Evolutionary conservation across 92 coral and sea anemone species (phyloP), one percentile per base, ranked within the genome.

Genomic region (Phymanthus crucifer): DNA sequence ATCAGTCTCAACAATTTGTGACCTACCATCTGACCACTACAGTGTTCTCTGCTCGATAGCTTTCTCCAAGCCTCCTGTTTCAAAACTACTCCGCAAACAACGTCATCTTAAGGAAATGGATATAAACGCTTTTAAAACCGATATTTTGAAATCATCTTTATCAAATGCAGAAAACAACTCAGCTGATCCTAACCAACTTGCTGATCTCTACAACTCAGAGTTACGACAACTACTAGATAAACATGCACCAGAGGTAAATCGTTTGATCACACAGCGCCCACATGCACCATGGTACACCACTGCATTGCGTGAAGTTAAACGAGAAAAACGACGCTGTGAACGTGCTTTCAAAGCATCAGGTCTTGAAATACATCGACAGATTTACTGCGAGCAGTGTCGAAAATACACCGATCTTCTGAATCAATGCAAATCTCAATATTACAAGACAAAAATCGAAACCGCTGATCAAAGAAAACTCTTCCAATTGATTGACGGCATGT

Each of bases 251-350:
- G 70, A 70, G 73, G 65, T 66, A 67, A 40, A 43, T 40, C 66
- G 43, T 16, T 27, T 70, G 32, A 46, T 75, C 23, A 75, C 69
- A 36, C 83, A 66, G 21, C 40, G 75, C 40, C 83, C 83, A 21
- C 65, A 78, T 32, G 75, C 86, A 31, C 86, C 80, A 23, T 74
- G 80, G 86, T 82, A 52, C 56, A 54, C 72, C n/a, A 73, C 72
- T 16, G 36, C 54, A 17, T 61, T 81, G 36, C 85, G 80, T 31
- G 85, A 81, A 73, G 33, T 45, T 50, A 81, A 81, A 46, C 75
- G 50, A 9, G 12, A 17, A 11, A 45, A 45, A 17, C 4, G 50
- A 45, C 16, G 50, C 50, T 45, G 50, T 45, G 50, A 45, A 17
- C 10, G 50, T 9, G 16, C 10, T 11, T 45, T 45, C 16, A 11